Conservation (phyloP, 2,113 vertebrate species). For the Dicentrarchus labrax region DNA sequence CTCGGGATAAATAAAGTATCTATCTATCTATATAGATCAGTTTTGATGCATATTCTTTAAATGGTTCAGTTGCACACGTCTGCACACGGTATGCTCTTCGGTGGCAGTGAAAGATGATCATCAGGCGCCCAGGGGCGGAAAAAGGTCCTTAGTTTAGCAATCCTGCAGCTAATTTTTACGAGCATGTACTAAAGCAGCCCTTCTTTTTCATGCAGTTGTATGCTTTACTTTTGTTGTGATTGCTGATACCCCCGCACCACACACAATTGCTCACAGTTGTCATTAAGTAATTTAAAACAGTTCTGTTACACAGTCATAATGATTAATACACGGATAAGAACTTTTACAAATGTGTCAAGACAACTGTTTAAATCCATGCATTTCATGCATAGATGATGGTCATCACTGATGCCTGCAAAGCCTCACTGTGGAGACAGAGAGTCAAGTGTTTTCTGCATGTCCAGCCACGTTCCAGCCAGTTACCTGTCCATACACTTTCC, state of each 20-base stretch:
- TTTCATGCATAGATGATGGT: conserved; percentile 83
- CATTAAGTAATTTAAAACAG: conserved; percentile 68
- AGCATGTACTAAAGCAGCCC: conserved; percentile 67
- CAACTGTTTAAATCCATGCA: conserved; percentile 84
- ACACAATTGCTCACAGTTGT: conserved; percentile 78
- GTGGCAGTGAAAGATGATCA: conserved; percentile 39
- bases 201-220: conserved; percentile 70
- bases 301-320: conserved; percentile 76
- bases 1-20: too few relatives aligned
- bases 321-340: conserved; percentile 75
- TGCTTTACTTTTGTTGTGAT: conserved; percentile 45
- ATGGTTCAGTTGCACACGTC: conserved; percentile 8
- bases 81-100: conserved; percentile 26
- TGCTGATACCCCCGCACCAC: conserved; percentile 48
- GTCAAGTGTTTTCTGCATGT: conserved; percentile 43
- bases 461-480: conserved; percentile 37
- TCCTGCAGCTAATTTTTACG: conserved; percentile 9
- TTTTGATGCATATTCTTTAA: conserved; percentile 62
- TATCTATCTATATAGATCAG: too few relatives aligned
- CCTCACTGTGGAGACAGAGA: conserved; percentile 37
- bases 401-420: conserved; percentile 46
- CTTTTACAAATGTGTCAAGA: conserved; percentile 77
- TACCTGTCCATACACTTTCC: conserved; percentile 18
- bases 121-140: conserved; percentile 9
- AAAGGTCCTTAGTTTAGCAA: conserved; percentile 31